phyloP scores from a whole-genome alignment of 2,113 vertebrate species.

The Calcarius ornatus region DNA sequence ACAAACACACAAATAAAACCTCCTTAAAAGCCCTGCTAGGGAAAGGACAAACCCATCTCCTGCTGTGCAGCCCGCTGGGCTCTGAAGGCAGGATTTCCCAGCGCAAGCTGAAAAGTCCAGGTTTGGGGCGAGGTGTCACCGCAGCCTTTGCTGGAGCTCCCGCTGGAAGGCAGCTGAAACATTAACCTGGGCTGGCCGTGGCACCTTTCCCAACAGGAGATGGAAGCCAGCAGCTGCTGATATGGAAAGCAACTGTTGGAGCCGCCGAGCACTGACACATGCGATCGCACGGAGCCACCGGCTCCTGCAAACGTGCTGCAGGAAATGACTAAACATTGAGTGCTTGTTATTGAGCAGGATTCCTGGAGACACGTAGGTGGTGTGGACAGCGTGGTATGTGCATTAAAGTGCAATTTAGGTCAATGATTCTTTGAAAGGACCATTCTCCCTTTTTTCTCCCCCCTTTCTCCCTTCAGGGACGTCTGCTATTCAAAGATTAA shows the following conservation, averaged over 20 bases:
- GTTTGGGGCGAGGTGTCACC: not conserved
- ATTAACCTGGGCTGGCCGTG: constrained; percentile 20
- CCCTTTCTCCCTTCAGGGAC: not conserved
- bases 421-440: constrained; percentile 62
- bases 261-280: constrained; percentile 53
- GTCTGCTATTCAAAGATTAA: constrained; percentile 33
- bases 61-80: not conserved
- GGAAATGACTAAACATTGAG: constrained; percentile 75
- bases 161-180: not conserved
- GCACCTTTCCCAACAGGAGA: constrained; percentile 60
- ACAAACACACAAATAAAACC: not conserved
- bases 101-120: not conserved
- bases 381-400: constrained; percentile 63
- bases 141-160: not conserved
- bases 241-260: constrained; percentile 65
- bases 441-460: not conserved
- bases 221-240: constrained; percentile 66
- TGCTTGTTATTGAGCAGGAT: constrained; percentile 66
- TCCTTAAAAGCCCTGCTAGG: not conserved
- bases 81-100: not conserved
- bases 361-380: constrained; percentile 68
- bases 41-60: not conserved
- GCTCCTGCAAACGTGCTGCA: constrained; percentile 67
- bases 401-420: constrained; percentile 64
- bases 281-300: constrained; percentile 20